A percentile compares a stretch with the other conserved stretches of the same genome.
Conservation (phyloP, 2,113 vertebrate genomes). For the Myrmophylax atrothorax region DNA sequence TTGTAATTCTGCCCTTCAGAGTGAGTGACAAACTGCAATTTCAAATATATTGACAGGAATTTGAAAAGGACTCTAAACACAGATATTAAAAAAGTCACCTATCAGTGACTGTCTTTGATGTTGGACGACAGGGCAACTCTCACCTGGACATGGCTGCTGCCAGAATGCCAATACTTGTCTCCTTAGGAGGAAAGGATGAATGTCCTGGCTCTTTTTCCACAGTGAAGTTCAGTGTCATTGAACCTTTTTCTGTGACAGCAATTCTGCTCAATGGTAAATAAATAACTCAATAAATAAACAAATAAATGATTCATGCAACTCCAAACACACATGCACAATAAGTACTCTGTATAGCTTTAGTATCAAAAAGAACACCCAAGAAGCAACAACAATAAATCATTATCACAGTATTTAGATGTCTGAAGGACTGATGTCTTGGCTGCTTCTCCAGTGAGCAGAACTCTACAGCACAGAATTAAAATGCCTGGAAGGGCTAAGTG, state of each 20-base stretch:
- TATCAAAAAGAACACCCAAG: neutral
- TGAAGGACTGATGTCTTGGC: neutral
- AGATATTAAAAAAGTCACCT: neutral
- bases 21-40: neutral
- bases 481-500: neutral
- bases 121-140: neutral
- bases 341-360: neutral
- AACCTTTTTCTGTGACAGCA: constrained; percentile 88
- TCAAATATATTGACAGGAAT: neutral
- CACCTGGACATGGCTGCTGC: constrained; percentile 88
- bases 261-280: constrained; percentile 70
- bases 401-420: neutral
- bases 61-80: neutral
- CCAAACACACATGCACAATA: neutral
- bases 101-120: neutral
- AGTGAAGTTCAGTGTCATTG: constrained; percentile 80
- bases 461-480: neutral
- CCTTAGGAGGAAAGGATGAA: constrained; percentile 86
- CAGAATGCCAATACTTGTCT: constrained; percentile 91
- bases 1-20: neutral
- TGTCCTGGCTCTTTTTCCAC: constrained; percentile 84
- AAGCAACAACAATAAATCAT: neutral
- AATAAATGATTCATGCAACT: neutral
- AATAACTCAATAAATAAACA: neutral
- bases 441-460: neutral